Percentiles rank a stretch among this genome's conserved stretches.
These are phyloP conservation scores for Zapus hudsonius DNA, from an alignment of 2,113 vertebrate species.

Conservation along the genomic window DNA sequence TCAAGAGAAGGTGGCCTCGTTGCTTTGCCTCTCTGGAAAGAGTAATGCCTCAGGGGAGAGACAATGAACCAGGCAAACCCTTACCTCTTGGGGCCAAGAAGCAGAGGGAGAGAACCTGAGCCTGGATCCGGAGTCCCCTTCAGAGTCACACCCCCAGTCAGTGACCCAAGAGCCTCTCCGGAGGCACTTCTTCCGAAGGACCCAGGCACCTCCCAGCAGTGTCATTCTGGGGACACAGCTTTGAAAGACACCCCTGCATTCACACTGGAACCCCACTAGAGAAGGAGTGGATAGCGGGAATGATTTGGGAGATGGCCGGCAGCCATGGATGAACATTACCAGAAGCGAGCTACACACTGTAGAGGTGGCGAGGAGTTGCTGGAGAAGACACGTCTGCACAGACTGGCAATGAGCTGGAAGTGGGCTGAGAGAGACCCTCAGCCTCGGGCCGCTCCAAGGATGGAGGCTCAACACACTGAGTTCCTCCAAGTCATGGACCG, in stretches of 20 bases:
- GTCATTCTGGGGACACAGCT: background rate
- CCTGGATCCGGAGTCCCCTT: background rate
- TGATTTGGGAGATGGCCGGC: accelerated
- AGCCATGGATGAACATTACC: background rate
- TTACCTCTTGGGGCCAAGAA: background rate
- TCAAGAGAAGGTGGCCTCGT: background rate
- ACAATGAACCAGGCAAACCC: background rate
- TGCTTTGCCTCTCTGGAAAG: background rate
- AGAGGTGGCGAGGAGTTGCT: background rate
- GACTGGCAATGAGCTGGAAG: background rate
- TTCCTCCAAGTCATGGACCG: background rate
- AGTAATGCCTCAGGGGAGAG: background rate
- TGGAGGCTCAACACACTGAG: no score
- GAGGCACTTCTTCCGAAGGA: background rate
- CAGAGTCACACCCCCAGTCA: background rate
- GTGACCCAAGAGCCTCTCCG: background rate
- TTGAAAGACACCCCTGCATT: background rate
- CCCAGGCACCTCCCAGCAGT: background rate
- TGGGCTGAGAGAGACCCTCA: no score
- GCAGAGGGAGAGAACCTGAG: background rate
- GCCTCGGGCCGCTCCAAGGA: no score
- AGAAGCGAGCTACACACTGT: no score
- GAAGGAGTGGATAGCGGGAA: no score
- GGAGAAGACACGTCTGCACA: background rate
- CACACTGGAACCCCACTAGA: background rate